Evolutionary conservation across 1,140 invertebrate species (phyloP), one percentile per base, ranked within the genome.

Genomic region (Drosophila ercepeae): DNA sequence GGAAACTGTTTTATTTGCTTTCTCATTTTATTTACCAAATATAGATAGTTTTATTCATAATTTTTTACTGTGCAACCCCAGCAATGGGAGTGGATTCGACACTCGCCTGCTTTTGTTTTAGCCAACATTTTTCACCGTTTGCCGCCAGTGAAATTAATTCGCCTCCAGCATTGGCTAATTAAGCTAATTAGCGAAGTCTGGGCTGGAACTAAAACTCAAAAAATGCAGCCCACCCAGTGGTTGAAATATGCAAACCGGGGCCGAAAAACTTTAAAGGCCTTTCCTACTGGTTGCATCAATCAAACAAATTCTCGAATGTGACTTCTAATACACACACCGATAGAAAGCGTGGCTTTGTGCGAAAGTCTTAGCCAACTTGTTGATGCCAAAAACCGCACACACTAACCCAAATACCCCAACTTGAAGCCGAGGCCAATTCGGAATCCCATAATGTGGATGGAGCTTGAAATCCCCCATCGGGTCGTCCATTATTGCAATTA

Each of bases 111-210:
- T 70, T 75, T 77, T 83, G 69, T 78, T 74, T 60, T 21, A 49
- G 50, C 58, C 51, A 67, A 70, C 72, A 79, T 72, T 49, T 68
- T 75, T 65, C 76, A 58, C 57, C 51, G 48, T 57, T 73, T 55
- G 73, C 54, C 60, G 29, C 42, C 41, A 48, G 74, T 59, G 44
- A 83, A 78, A 75, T 84, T 57, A 84, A 69, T 55, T 49, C 70
- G 53, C 64, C 57, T 55, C 63, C 54, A 25, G 48, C 54, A 78
- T 64, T 54, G 32, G 78, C 67, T 78, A 86, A 84, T 84, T 84
- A 84, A 86, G 72, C 81, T 84, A 84, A 84, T 84, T 86, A 83
- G 79, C 29, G 48, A 59, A 54, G 41, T 53, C 48, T 68, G 63
- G 64, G 54, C 46, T 71, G 58, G 46, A 58, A 57, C 36, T 42